Percentiles rank a stretch among this genome's conserved stretches.
Evolutionary conservation across 2,888 invertebrate genomes (phyloP).

Genomic region (Vesta saturnalis): DNA sequence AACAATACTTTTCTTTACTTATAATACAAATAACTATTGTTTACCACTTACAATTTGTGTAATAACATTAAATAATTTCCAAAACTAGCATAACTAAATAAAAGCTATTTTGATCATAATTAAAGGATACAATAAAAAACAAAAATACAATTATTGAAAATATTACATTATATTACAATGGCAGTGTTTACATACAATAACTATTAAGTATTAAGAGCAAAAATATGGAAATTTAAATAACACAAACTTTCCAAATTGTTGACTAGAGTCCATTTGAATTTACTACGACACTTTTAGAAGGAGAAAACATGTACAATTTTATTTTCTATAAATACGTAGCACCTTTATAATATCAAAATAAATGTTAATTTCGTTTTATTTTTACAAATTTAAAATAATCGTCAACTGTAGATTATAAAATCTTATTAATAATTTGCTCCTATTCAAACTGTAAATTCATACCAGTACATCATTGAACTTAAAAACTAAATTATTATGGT

Average conservation of each 20-base stretch:
- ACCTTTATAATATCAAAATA: conserved; percentile 32
- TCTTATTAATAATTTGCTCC: background rate
- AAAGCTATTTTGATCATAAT: no score
- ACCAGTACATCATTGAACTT: conserved; percentile 29
- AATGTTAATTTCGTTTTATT: conserved; percentile 19
- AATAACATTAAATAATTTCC: no score
- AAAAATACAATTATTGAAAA: conserved; percentile 15
- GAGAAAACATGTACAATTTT: no score
- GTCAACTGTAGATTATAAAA: background rate
- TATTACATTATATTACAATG: conserved; percentile 58
- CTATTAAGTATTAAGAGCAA: conserved; percentile 21
- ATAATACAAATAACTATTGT: no score
- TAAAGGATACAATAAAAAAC: background rate
- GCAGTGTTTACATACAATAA: conserved; percentile 54
- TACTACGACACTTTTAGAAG: conserved; percentile 37
- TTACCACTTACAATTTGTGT: no score
- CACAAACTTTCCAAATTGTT: conserved; percentile 37
- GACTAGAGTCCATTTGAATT: conserved; percentile 49
- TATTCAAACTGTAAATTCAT: conserved; percentile 18
- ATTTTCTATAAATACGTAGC: no score
- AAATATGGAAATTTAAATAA: conserved; percentile 22
- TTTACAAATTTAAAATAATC: conserved; percentile 9
- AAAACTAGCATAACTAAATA: no score
- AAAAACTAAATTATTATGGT: conserved; percentile 57
- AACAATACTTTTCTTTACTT: no score